Evolutionary conservation across 2,888 invertebrate species (phyloP), one percentile per base, ranked within the genome.

Genomic region (Terebella lapidaria): DNA sequence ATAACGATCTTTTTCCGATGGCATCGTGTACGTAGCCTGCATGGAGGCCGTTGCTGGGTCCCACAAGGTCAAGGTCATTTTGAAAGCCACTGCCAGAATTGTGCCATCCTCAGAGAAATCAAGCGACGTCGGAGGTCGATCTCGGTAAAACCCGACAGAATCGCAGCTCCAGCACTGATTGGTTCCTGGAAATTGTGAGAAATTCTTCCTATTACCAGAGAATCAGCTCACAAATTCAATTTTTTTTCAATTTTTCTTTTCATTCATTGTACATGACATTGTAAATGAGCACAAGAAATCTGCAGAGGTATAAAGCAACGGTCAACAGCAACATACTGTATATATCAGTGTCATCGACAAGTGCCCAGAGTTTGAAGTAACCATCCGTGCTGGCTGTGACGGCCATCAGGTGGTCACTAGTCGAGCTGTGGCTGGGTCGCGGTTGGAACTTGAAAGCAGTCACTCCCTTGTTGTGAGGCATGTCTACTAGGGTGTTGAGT

Each of bases 31-130:
- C 28, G 29, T 15, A 5, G 26, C 22, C 53, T 53, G 26, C 28
- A 53, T 18, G 15, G 26, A 26, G 26, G 60, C 64, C 1, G 57
- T 59, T 69, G 77, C 74, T 0, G 87, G 84, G 64, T 85, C 83
- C 87, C 89, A 91, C 26, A 89, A 78, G 0, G 90, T 90, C 52
- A 90, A 75, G 5, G 84, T 84, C 25, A 85, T 81, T 28, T 83
- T 86, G 80, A 88, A 91, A 10, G 86, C 86, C 18, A 88, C 87
- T 3, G 87, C 89, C 47, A 91, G 73, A 26, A 90, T 75, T 0
- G 90, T 89, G n/a, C 89, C 89, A 78, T 91, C 91, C 60, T 84
- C 82, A 0, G 89, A 87, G 78, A 90, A 90, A 51, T 84, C 84
- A 1, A 87, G 82, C 46, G 85, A 84, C 24, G 83, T 82, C 25